These are phyloP conservation scores for Odontomyia ornata DNA, from an alignment of 2,888 invertebrate species.

Conservation along the genomic window DNA sequence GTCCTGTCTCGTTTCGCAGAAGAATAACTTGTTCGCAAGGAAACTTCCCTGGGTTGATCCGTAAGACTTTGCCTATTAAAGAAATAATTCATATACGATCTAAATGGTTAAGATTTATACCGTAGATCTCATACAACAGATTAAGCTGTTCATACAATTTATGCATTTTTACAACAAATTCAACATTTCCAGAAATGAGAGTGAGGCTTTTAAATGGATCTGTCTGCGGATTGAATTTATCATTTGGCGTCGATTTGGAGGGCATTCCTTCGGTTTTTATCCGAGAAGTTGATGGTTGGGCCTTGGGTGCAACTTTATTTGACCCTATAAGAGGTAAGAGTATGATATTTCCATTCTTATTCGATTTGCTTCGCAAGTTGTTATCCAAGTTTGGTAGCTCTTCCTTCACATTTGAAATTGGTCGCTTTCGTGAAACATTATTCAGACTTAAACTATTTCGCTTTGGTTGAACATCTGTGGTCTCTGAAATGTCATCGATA, in stretches of 20 bases:
- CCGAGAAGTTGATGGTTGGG: background rate
- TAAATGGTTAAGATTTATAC: slow-evolving; percentile 49
- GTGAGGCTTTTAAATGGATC: background rate
- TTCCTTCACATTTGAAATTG: background rate
- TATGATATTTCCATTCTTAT: background rate
- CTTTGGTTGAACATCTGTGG: background rate
- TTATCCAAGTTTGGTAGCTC: background rate
- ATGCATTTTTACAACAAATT: slow-evolving; percentile 57
- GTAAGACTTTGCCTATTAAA: slow-evolving; percentile 53
- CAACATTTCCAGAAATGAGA: slow-evolving; percentile 56
- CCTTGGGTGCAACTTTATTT: background rate
- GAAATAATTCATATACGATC: background rate
- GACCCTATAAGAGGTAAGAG: background rate
- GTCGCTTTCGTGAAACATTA: background rate
- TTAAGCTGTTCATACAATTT: slow-evolving; percentile 48
- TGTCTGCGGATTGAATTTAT: background rate
- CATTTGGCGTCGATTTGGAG: background rate
- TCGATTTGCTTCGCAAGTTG: background rate
- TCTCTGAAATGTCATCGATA: background rate
- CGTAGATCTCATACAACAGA: slow-evolving; percentile 60
- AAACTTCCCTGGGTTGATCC: slow-evolving; percentile 56
- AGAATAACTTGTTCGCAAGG: slow-evolving; percentile 56
- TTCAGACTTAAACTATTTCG: background rate
- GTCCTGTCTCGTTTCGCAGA: slow-evolving; percentile 57
- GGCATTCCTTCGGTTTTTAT: background rate